Evolutionary conservation across 2,113 vertebrate genomes (phyloP), one percentile per base, ranked within the genome.

Genomic region (Echinops telfairi): DNA sequence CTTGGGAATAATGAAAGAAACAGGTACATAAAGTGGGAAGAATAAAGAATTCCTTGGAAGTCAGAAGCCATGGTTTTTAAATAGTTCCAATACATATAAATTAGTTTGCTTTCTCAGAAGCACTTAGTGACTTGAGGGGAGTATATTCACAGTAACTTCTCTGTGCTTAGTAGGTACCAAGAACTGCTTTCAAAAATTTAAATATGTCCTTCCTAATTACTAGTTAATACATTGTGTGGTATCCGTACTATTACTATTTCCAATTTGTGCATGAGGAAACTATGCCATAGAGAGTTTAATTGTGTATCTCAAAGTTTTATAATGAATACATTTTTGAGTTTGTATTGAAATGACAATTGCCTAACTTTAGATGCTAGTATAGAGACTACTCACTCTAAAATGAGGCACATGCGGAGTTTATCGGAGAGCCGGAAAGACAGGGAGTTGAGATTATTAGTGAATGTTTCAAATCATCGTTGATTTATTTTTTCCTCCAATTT

Each of bases 131-230:
- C 43, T 47, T 47, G 43, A 47, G 43, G 5, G 10, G 64, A 70
- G 25, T 19, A 71, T 58, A 75, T 79, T 92, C 11, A 43, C 15
- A 73, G 11, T 10, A 68, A 76, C 12, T 62, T 78, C 29, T 33
- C 20, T 40, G 29, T 53, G 25, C 2, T 53, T 66, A 47, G 6
- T 43, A 27, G 85, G 25, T 68, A 12, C 47, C 15, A 33, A 90
- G 23, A 3, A 92, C 23, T 81, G 29, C 31, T 89, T 75, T 53
- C 62, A 79, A 4, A 4, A 19, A n/a, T 16, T 77, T 91, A 31
- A 71, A 17, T 2, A 40, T 88, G 78, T 70, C 62, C 78, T 85
- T 68, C 90, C 57, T 71, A 83, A 25, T 90, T 92, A 79, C 27
- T 43, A 83, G 57, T 91, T 15, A 93, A 16, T 62, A 78, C 17